A percentile compares a stretch with the other conserved stretches of the same genome.
phyloP scores from a whole-genome alignment of 2,113 vertebrate species.

The Pluvianellus socialis region DNA sequence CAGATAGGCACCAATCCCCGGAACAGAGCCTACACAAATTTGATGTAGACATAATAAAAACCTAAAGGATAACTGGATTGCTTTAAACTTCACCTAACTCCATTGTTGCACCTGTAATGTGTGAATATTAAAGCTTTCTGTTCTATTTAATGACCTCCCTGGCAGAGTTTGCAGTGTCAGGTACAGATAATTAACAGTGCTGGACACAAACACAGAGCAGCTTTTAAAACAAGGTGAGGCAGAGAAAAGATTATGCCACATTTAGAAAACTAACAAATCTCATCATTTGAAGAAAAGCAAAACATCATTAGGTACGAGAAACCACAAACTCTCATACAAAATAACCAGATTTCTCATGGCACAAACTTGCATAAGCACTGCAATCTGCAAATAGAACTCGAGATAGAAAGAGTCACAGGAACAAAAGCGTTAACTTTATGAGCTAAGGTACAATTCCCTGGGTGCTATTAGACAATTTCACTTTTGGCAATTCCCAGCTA shows the following conservation, averaged over 20 bases:
- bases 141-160: background rate
- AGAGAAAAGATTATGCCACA: background rate
- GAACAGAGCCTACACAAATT: background rate
- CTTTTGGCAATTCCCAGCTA: background rate
- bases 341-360: background rate
- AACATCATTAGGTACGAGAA: rapidly evolving
- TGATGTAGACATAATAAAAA: background rate
- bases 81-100: background rate
- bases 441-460: background rate
- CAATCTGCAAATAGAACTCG: background rate
- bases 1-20: background rate
- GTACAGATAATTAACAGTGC: background rate
- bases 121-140: background rate
- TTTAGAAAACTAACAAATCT: background rate
- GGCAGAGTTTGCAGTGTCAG: background rate
- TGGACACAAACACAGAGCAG: background rate
- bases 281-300: background rate
- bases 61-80: background rate
- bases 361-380: background rate
- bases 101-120: background rate
- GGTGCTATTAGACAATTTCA: background rate
- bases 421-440: background rate
- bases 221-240: background rate
- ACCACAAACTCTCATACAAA: background rate
- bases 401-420: background rate